Conservation (phyloP, 2,888 invertebrate species). For the Sepioteuthis lessoniana region DNA sequence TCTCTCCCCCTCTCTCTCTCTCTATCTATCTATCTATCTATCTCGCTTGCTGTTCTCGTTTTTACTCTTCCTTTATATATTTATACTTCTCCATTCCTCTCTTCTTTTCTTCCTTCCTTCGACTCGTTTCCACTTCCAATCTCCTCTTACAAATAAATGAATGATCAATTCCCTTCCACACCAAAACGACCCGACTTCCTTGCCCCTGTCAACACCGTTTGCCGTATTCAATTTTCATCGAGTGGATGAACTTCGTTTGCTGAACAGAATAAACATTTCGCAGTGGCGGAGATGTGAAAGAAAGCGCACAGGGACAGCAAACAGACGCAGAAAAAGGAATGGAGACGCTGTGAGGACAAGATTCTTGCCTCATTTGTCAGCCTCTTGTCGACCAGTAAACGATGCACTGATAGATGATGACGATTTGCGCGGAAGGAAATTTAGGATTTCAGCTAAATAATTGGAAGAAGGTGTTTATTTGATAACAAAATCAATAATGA, state of each 20-base stretch:
- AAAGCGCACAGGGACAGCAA: not conserved
- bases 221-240: slow-evolving; percentile 15
- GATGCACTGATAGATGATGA: not conserved
- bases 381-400: not conserved
- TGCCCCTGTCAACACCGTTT: slow-evolving; percentile 15
- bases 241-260: not conserved
- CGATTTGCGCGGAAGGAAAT: not conserved
- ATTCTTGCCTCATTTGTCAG: not conserved
- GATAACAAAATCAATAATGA: not conserved
- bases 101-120: not conserved
- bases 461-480: not conserved
- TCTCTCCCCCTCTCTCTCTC: not conserved
- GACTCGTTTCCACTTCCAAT: not conserved
- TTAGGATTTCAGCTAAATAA: not conserved
- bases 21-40: not conserved
- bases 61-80: not conserved
- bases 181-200: not conserved
- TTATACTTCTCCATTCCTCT: not conserved
- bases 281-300: not conserved
- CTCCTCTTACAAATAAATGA: slow-evolving; percentile 6
- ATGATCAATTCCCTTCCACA: not conserved
- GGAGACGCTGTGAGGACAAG: not conserved
- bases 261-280: too few species aligned
- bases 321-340: not conserved
- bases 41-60: not conserved